These are phyloP conservation scores for Corvus moneduloides DNA, from an alignment of 2,113 vertebrate genomes.

Conservation along the genomic window DNA sequence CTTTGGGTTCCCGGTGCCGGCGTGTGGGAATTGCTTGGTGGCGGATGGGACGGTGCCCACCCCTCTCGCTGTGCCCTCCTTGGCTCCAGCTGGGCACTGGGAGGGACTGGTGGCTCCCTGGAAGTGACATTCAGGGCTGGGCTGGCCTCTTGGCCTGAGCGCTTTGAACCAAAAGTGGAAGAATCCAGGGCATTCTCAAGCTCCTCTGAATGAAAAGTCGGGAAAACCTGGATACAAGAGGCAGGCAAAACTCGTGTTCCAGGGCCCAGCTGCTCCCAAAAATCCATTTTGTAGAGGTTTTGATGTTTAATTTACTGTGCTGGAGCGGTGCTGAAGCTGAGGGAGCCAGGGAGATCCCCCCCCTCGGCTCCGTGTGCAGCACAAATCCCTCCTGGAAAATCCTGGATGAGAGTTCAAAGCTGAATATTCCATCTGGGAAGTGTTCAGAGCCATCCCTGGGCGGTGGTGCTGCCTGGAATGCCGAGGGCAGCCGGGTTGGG, in stretches of 20 bases:
- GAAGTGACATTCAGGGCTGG: neutral
- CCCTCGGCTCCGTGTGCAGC: neutral
- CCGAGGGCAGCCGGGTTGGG: neutral
- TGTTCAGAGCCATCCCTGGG: neutral
- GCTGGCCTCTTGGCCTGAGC: rapidly evolving
- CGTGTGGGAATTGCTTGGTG: rapidly evolving
- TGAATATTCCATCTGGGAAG: rapidly evolving
- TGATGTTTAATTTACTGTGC: rapidly evolving
- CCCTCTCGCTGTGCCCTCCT: neutral
- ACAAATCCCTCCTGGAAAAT: neutral
- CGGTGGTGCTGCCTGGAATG: neutral
- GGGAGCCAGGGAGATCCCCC: rapidly evolving
- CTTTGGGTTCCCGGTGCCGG: neutral
- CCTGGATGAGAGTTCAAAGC: neutral
- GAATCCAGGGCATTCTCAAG: neutral
- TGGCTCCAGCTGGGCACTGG: neutral
- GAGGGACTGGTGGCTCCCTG: neutral
- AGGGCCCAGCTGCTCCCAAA: neutral
- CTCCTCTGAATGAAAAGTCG: neutral
- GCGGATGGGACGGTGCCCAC: rapidly evolving
- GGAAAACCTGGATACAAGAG: neutral
- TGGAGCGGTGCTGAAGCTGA: neutral
- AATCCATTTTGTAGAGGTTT: rapidly evolving
- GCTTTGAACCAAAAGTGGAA: neutral
- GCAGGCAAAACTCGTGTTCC: rapidly evolving